Base-by-base conservation (phyloP, 2,113 vertebrate species). In the Rhea pennata region DNA sequence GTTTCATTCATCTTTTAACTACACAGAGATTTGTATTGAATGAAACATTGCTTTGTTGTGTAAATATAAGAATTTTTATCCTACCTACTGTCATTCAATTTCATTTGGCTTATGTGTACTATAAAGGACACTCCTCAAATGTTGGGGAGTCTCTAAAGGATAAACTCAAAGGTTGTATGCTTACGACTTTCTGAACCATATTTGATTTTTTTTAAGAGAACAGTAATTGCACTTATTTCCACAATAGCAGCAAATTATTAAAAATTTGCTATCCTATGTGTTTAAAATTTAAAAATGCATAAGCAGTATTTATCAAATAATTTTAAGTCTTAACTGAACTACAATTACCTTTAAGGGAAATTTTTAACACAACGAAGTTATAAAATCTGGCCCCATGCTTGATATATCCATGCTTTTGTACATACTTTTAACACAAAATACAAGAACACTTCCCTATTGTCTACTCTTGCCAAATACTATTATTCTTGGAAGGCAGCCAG, bases 401-500 rank as follows among this genome's bases (percentile, higher is more conserved):
- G 21, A 74, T 7, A 70, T 5, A 88, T 1, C 39, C 16, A 31
- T 2, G 6, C 36, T 80, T 80, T 71, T 46, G 67, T 58, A 77
- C 79, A 92, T 24, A 80, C 26, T 83, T 72, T 3, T 36, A 50
- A 33, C 1, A 3, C 56, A 88, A 80, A 33, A 84, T 24, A 69
- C 26, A 73, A 36, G n/a, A 76, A 84, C 26, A 50, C 56, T 92
- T 95, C 83, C 51, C 54, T 71, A 15, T 90, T 77, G 36, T 79
- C 59, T n/a, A 1, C 13, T 90, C 88, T 95, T 96, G 72, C 69
- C 64, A 94, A 96, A 93, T 33, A 69, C 27, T 69, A 73, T 29
- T 23, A 36, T 33, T 80, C 83, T n/a, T 96, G 93, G 85, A 90
- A 90, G 93, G 93, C 79, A 77, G 77, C n/a, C 81, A 95, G 50